Evolutionary conservation across 2,888 invertebrate species (phyloP).

Genomic region (Sinelater perroti): DNA sequence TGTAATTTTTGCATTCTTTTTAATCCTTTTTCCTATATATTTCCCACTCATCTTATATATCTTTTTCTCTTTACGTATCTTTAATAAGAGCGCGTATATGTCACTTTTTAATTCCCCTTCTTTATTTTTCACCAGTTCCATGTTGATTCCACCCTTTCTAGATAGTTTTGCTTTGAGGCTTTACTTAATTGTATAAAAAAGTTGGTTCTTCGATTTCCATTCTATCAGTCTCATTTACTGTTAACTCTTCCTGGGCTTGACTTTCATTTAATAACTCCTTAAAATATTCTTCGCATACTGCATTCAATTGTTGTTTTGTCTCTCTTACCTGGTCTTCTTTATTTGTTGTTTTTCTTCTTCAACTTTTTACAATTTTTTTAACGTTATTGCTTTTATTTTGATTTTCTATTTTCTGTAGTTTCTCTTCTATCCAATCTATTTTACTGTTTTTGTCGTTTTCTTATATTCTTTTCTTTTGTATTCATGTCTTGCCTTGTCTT

Average conservation of each 20-base stretch:
- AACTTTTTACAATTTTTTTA: conserved; percentile 6
- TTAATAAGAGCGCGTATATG: too few species aligned
- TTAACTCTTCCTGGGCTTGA: background rate
- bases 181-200: too few species aligned
- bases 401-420: conserved; percentile 15
- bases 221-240: background rate
- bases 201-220: too few species aligned
- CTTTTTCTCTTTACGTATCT: too few species aligned
- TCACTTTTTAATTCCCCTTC: too few species aligned
- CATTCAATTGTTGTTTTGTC: background rate
- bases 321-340: background rate
- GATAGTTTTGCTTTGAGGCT: too few species aligned
- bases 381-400: conserved; percentile 9
- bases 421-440: conserved; percentile 6
- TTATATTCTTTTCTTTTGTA: conserved; percentile 12
- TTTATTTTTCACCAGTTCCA: too few species aligned
- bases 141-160: too few species aligned
- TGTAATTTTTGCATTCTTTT: too few species aligned
- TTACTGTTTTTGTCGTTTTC: background rate
- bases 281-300: conserved; percentile 3
- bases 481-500: background rate
- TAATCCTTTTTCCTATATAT: too few species aligned
- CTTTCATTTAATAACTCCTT: background rate
- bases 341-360: background rate
- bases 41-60: too few species aligned